Percentiles rank a stretch among this genome's conserved stretches.
phyloP scores from a whole-genome alignment of 23 tunicate species.

The Clavelina lepadiformis region DNA sequence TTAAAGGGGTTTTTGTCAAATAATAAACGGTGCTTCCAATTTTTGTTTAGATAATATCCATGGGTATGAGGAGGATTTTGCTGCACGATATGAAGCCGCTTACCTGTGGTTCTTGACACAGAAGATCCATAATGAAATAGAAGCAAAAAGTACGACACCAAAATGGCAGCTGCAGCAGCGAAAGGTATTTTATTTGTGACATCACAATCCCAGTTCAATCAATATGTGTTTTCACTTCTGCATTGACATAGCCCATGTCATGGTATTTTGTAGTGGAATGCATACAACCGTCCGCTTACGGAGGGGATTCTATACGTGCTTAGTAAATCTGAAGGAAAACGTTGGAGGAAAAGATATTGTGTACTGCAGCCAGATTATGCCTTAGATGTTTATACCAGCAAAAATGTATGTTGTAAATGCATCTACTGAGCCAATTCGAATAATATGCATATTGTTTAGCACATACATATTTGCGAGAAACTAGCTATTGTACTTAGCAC shows the following conservation, averaged over 20 bases:
- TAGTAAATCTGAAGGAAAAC: constrained; percentile 8
- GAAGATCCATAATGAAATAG: constrained; percentile 14
- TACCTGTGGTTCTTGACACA: constrained; percentile 49
- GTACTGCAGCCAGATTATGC: constrained; percentile 55
- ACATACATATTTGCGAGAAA: too few relatives aligned
- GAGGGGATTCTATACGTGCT: constrained; percentile 43
- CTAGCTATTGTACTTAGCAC: too few relatives aligned
- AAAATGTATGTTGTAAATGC: constrained; percentile 27
- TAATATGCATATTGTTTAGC: too few relatives aligned
- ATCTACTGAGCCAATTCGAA: neutral
- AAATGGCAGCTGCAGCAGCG: constrained; percentile 46
- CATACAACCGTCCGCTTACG: constrained; percentile 46
- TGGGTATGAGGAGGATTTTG: constrained; percentile 12
- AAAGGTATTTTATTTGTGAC: constrained; percentile 12
- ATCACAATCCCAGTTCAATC: neutral
- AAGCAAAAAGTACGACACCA: constrained; percentile 5
- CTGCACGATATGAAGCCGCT: constrained; percentile 39
- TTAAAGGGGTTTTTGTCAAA: neutral
- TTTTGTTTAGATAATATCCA: constrained; percentile 11
- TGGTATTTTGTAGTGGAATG: constrained; percentile 38
- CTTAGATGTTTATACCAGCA: constrained; percentile 39
- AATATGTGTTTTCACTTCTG: neutral
- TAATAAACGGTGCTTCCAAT: neutral
- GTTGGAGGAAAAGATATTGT: constrained; percentile 60
- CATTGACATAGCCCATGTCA: neutral